These are phyloP conservation scores for Lagria hirta DNA, from an alignment of 2,888 invertebrate genomes.

Conservation along the genomic window DNA sequence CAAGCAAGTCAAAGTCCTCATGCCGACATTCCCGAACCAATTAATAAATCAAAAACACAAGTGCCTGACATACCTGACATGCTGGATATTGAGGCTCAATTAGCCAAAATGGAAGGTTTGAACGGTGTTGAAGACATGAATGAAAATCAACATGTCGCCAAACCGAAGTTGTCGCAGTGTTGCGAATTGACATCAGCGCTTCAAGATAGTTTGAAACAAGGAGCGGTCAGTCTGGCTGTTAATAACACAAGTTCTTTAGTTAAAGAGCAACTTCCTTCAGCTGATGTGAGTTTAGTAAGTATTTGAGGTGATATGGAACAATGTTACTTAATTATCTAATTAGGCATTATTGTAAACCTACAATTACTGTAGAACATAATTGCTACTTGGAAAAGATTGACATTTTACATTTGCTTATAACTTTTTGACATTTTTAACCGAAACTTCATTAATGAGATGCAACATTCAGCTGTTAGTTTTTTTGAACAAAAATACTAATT, in stretches of 20 bases:
- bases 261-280: conserved; percentile 32
- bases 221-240: conserved; percentile 33
- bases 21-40: conserved; percentile 45
- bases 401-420: too few species aligned
- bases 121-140: conserved; percentile 47
- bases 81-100: conserved; percentile 68
- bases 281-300: conserved; percentile 41
- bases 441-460: too few species aligned
- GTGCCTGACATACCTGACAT: conserved; percentile 62
- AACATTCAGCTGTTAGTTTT: not conserved
- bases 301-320: conserved; percentile 5
- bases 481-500: too few species aligned
- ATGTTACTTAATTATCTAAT: not conserved
- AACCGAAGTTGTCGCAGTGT: conserved; percentile 47
- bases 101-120: conserved; percentile 68
- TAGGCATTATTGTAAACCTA: not conserved
- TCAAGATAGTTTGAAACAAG: conserved; percentile 46
- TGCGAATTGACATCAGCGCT: conserved; percentile 48
- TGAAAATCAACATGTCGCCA: conserved; percentile 41
- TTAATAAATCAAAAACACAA: conserved; percentile 44
- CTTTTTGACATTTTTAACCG: too few species aligned
- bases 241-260: conserved; percentile 21
- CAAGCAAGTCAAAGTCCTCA: conserved; percentile 77
- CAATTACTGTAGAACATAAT: too few species aligned
- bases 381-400: not conserved